phyloP scores from a whole-genome alignment of 2,888 invertebrate species.

The Xanthostigma xanthostigma region DNA sequence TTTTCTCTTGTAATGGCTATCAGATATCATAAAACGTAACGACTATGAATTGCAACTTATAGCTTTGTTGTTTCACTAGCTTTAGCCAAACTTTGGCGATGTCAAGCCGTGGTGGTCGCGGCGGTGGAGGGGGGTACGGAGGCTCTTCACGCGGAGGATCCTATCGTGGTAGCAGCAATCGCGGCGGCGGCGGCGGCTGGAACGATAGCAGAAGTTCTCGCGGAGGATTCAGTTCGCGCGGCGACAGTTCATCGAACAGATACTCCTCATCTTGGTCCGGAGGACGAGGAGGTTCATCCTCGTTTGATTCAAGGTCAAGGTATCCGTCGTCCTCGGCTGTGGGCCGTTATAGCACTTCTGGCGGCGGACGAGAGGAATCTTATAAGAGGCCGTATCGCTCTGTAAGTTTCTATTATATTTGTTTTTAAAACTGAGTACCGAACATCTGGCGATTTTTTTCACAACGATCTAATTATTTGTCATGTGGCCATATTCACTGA shows the following conservation, averaged over 20 bases:
- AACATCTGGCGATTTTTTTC: no score
- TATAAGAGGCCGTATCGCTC: slow-evolving; percentile 3
- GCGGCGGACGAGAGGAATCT: neutral
- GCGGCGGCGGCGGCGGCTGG: slow-evolving; percentile 18
- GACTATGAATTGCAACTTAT: no score
- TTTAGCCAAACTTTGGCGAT: no score
- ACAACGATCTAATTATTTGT: no score
- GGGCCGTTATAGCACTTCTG: neutral
- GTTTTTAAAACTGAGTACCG: no score
- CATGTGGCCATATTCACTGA: no score
- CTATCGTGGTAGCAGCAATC: slow-evolving; percentile 18
- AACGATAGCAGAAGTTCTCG: slow-evolving; percentile 14
- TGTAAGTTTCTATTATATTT: neutral
- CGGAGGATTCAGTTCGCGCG: slow-evolving; percentile 10
- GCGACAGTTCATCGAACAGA: neutral
- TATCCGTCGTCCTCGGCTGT: slow-evolving; percentile 7
- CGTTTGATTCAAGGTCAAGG: slow-evolving; percentile 22
- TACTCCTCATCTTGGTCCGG: neutral
- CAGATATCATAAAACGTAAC: no score
- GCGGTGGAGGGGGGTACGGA: slow-evolving; percentile 18
- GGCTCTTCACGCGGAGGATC: slow-evolving; percentile 17
- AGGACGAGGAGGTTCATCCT: slow-evolving; percentile 10
- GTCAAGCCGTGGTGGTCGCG: slow-evolving; percentile 5
- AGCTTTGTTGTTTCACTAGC: no score
- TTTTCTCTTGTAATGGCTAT: no score